Evolutionary conservation across 2,797 vertebrate genomes (phyloP).

Genomic region (Xerus rutilus): DNA sequence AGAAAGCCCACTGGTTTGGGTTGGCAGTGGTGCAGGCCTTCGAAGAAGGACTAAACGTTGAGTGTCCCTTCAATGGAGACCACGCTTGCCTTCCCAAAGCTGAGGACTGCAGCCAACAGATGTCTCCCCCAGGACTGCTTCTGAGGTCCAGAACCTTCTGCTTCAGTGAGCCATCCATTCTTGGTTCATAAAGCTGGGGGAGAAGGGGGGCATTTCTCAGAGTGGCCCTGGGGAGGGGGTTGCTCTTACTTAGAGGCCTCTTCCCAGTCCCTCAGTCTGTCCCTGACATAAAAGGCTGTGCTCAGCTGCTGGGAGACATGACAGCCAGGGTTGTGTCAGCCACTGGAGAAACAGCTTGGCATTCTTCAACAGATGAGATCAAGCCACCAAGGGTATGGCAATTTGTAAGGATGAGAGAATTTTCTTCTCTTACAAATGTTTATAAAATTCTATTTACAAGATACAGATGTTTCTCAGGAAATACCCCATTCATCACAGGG

Average conservation of each 20-base stretch:
- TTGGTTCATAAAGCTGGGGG: background rate
- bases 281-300: background rate
- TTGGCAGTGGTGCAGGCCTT: background rate
- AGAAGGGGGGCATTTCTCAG: background rate
- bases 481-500: constrained; percentile 50
- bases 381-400: constrained; percentile 44
- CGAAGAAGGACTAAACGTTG: fast-evolving
- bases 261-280: background rate
- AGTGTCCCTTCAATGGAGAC: background rate
- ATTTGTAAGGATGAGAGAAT: constrained; percentile 68
- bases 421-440: constrained; percentile 66
- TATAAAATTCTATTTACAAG: constrained; percentile 78
- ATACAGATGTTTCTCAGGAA: constrained; percentile 69
- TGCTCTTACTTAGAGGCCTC: background rate
- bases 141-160: background rate
- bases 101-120: background rate
- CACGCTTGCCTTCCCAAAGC: background rate
- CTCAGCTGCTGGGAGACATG: background rate
- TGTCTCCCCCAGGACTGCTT: background rate
- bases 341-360: background rate
- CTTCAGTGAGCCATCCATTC: background rate
- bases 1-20: background rate
- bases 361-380: constrained; percentile 9
- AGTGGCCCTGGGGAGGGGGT: background rate
- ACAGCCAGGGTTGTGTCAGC: background rate